Base-by-base conservation (phyloP, 2,888 invertebrate genomes). In the Strigamia crassipes region DNA sequence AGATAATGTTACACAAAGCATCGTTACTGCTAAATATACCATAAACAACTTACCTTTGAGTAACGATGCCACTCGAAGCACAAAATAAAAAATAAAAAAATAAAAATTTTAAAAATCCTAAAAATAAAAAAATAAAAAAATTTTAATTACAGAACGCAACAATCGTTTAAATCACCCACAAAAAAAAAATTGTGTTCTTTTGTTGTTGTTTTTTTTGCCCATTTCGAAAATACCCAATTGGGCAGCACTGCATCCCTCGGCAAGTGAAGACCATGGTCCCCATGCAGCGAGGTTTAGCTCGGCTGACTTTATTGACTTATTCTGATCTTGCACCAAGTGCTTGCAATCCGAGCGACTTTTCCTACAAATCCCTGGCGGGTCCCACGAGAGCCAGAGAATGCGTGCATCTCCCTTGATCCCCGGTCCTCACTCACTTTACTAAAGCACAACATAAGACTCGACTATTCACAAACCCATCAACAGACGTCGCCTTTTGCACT, bases 281-380 rank as follows among this genome's bases (percentile, higher is more conserved):
- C 56, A 18, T n/a, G 56, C 56, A 56, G 56, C 18, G 56, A 56
- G 56, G 56, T 56, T 56, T 56, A 56, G 56, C 56, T 56, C 56
- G 56, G 56, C 56, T 56, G 56, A 56, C 56, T 56, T 56, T 56
- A 56, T 56, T 56, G 56, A 56, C 56, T 56, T 56, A 56, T 56
- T 56, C 56, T 56, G 56, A 56, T 56, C 56, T 56, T 56, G 56
- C 56, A 56, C 56, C 56, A 56, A 56, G 56, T 56, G 56, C 56
- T 56, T 56, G 56, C 56, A 56, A 56, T 56, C 56, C 56, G 56
- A 56, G 56, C 56, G 56, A 56, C 56, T 56, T 56, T 56, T 56
- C 56, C 56, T 56, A 56, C 56, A 56, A 56, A 56, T 56, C 56
- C 56, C 56, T 56, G 56, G 56, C 56, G 56, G 56, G 56, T 56